phyloP scores from a whole-genome alignment of 2,113 vertebrate species.

The Ovis aries region ARS-UI_Ramb_v3.0 NC_056059.1:54420501-54421000 shows the following conservation, averaged over 20 bases:
- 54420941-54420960: background rate
- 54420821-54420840: background rate
- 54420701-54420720: background rate
- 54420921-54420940: background rate
- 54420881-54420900: background rate
- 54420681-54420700: background rate
- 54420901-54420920: background rate
- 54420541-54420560: background rate
- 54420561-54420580: background rate
- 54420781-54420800: background rate
- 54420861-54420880: background rate
- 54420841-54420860: background rate
- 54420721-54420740: background rate
- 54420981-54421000: background rate
- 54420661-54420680: background rate
- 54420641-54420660: background rate
- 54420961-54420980: background rate
- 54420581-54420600: background rate
- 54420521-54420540: background rate
- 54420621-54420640: background rate
- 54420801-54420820: background rate
- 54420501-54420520: background rate
- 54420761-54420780: background rate
- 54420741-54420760: background rate
- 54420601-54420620: background rate